Evolutionary conservation across 2,797 vertebrate genomes (phyloP).

Genomic region (Muscicapa striata): DNA sequence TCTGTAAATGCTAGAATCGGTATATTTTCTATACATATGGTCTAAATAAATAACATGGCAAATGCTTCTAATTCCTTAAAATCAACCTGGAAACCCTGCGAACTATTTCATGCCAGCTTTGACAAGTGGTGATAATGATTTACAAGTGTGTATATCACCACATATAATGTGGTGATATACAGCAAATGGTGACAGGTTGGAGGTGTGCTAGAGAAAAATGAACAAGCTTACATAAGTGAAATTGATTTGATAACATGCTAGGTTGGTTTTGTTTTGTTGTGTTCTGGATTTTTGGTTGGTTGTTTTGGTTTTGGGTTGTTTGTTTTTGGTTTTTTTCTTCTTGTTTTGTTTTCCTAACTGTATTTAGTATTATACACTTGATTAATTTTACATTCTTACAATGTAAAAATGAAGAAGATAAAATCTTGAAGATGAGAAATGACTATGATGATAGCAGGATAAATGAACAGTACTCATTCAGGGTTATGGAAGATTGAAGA

Average conservation of each 20-base stretch:
- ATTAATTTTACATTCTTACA: constrained; percentile 23
- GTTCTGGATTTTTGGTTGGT: not conserved
- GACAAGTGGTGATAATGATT: constrained; percentile 56
- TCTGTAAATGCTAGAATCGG: constrained; percentile 15
- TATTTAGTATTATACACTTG: not conserved
- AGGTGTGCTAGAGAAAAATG: not conserved
- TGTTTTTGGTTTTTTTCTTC: not conserved
- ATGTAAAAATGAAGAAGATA: too few relatives aligned
- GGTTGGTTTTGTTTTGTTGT: not conserved
- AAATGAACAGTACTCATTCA: not conserved
- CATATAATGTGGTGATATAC: not conserved
- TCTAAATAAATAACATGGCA: constrained; percentile 66
- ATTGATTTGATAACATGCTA: constrained; percentile 13
- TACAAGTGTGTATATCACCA: constrained; percentile 10
- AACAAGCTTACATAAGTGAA: constrained; percentile 33
- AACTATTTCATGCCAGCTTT: constrained; percentile 69
- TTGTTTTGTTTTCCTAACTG: not conserved
- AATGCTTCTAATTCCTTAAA: constrained; percentile 64
- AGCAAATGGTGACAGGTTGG: too few relatives aligned
- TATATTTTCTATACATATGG: constrained; percentile 50
- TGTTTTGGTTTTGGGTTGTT: not conserved
- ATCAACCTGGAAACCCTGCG: not conserved
- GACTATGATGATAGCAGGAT: not conserved
- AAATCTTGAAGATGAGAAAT: constrained; percentile 11
- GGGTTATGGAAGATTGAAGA: not conserved